Percentiles rank a stretch among this genome's conserved stretches.
These are phyloP conservation scores for Epizoanthus scotinus DNA, from an alignment of 92 coral and sea anemone genomes.

Conservation along the genomic window DNA sequence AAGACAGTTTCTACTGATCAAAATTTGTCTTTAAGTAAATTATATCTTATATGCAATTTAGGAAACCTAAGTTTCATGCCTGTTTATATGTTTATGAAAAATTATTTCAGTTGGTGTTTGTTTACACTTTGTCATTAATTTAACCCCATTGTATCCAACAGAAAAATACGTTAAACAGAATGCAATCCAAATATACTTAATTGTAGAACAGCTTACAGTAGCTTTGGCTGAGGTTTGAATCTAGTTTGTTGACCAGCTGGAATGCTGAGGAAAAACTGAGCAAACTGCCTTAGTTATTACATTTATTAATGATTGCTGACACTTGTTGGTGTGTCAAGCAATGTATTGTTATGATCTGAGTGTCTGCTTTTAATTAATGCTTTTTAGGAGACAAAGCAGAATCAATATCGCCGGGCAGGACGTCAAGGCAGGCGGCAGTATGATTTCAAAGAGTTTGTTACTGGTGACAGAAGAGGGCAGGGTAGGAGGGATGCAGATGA, in stretches of 20 bases:
- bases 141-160: neutral
- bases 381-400: conserved; percentile 43
- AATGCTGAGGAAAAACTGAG: neutral
- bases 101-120: neutral
- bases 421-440: conserved; percentile 68
- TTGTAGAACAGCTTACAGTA: too few species aligned
- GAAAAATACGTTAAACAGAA: neutral
- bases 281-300: neutral
- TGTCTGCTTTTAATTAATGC: neutral
- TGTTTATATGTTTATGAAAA: conserved; percentile 7
- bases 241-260: neutral
- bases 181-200: too few species aligned
- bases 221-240: too few species aligned
- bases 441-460: conserved; percentile 73
- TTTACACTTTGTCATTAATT: too few species aligned
- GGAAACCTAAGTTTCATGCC: too few species aligned
- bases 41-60: too few species aligned
- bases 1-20: too few species aligned
- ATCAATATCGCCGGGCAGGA: conserved; percentile 62
- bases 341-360: neutral
- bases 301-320: too few species aligned
- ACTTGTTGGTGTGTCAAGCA: too few species aligned
- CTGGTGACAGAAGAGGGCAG: conserved; percentile 48
- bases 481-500: conserved; percentile 20
- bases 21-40: too few species aligned